These are phyloP conservation scores for Spilarctia lutea DNA, from an alignment of 2,888 invertebrate genomes.

Conservation along the genomic window DNA sequence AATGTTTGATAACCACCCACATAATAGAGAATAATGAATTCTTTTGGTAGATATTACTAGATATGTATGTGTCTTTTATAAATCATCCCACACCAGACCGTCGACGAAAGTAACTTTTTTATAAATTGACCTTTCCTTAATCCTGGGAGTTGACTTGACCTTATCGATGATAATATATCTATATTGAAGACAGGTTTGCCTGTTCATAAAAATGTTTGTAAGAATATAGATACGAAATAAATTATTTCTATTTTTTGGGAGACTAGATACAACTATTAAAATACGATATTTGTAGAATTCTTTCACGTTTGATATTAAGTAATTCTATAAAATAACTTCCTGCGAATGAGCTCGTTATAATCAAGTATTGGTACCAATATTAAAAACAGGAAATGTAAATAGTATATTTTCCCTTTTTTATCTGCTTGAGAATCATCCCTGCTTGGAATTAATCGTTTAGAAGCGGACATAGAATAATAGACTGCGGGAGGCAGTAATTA, in stretches of 20 bases:
- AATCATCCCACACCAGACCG: not conserved
- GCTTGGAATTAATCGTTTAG: too few species aligned
- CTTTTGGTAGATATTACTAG: not conserved
- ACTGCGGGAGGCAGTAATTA: too few species aligned
- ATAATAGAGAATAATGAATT: not conserved
- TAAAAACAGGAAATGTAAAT: too few species aligned
- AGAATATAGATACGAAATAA: not conserved
- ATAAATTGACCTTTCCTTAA: not conserved
- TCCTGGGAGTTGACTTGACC: not conserved
- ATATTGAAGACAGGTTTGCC: not conserved
- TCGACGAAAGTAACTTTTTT: not conserved
- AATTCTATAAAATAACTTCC: too few species aligned
- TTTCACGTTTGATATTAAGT: too few species aligned
- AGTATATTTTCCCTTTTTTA: too few species aligned
- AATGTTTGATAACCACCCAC: not conserved
- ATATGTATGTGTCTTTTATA: not conserved
- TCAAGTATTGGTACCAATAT: too few species aligned
- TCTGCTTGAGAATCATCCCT: too few species aligned
- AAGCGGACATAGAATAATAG: too few species aligned
- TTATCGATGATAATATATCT: not conserved
- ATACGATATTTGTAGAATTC: not conserved
- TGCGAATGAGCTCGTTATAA: too few species aligned
- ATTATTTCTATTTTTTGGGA: not conserved
- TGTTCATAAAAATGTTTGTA: not conserved
- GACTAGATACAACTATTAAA: not conserved